Conservation (phyloP, 2,888 invertebrate genomes). For the Himalopsyche kuldschensis region DNA sequence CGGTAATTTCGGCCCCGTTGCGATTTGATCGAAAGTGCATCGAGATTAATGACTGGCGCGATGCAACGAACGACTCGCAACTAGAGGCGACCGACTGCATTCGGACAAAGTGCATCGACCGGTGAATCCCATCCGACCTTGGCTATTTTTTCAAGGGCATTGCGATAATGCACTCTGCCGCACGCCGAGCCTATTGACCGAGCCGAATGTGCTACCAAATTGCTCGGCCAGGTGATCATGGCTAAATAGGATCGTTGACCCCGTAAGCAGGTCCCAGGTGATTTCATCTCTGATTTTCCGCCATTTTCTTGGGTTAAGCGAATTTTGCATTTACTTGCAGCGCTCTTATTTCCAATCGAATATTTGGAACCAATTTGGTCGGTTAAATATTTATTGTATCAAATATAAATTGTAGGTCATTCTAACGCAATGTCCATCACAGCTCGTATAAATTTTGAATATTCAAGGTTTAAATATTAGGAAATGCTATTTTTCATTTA, state of each 20-base stretch:
- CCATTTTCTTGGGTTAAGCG: no score
- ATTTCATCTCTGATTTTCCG: no score
- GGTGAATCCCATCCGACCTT: slow-evolving; percentile 19
- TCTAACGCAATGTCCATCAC: no score
- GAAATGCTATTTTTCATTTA: no score
- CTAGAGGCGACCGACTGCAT: not conserved
- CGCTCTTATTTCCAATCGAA: no score
- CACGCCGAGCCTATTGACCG: not conserved
- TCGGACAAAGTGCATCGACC: slow-evolving; percentile 29
- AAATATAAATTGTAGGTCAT: no score
- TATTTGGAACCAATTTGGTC: no score
- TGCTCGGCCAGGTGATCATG: not conserved
- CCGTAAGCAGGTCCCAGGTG: not conserved
- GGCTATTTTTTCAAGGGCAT: slow-evolving; percentile 29
- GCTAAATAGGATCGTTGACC: not conserved
- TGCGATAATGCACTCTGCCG: slow-evolving; percentile 12
- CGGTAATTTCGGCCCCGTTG: not conserved
- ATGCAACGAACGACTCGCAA: not conserved
- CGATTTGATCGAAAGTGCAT: slow-evolving; percentile 5
- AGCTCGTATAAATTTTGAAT: no score
- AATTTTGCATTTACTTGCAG: no score
- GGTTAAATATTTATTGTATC: no score
- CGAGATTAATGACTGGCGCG: slow-evolving; percentile 12
- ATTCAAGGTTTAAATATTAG: no score
- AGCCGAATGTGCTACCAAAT: not conserved